Evolutionary conservation across 2,888 invertebrate species (phyloP).

Genomic region (Drosophila anomelani): DNA sequence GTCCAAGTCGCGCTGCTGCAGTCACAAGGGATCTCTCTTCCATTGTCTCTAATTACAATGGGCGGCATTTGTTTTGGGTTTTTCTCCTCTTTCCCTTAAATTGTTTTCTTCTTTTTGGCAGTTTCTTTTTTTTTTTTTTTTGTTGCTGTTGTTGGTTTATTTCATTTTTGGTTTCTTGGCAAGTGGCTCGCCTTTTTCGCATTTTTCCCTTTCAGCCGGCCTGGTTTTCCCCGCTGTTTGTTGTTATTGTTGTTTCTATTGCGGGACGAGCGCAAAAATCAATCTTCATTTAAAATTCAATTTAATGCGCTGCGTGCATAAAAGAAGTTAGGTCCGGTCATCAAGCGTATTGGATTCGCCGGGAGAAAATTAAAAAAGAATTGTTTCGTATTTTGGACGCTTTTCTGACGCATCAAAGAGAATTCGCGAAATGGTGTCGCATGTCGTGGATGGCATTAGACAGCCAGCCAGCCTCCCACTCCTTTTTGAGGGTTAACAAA

Average conservation of each 20-base stretch:
- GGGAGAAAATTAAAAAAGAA: constrained; percentile 31
- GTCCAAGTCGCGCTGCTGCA: constrained; percentile 64
- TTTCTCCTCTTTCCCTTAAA: background rate
- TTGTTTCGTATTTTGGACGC: constrained; percentile 27
- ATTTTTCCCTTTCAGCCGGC: constrained; percentile 2
- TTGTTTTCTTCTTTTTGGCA: constrained; percentile 5
- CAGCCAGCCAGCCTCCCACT: constrained; percentile 1
- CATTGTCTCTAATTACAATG: constrained; percentile 78
- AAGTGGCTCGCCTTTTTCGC: constrained; percentile 42
- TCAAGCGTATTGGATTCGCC: constrained; percentile 49
- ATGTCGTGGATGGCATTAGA: constrained; percentile 21
- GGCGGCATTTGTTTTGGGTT: constrained; percentile 65
- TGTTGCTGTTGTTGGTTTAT: constrained; percentile 4
- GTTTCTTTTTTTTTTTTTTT: background rate
- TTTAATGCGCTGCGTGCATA: constrained; percentile 64
- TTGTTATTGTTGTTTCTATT: constrained; percentile 18
- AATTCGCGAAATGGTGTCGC: constrained; percentile 35
- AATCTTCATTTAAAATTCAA: constrained; percentile 80
- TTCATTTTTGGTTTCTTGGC: constrained; percentile 42
- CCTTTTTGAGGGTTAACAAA: background rate
- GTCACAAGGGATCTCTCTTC: constrained; percentile 54
- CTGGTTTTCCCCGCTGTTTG: background rate
- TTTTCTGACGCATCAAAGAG: constrained; percentile 45
- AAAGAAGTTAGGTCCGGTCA: constrained; percentile 38
- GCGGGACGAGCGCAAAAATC: constrained; percentile 61